Evolutionary conservation across 2,797 vertebrate species (phyloP).

Genomic region (Myotis daubentonii): DNA sequence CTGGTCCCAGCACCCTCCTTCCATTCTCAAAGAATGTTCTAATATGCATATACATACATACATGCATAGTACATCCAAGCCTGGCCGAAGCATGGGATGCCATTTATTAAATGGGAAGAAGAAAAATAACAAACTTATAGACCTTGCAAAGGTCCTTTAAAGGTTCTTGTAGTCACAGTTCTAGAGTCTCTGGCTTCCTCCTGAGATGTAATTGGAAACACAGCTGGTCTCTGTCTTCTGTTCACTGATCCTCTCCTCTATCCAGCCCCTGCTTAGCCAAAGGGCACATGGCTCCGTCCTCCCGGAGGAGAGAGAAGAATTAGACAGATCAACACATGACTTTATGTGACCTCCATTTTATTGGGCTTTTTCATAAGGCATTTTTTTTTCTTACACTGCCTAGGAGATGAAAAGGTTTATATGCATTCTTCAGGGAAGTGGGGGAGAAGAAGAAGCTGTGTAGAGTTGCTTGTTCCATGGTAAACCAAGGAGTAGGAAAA

Average conservation of each 20-base stretch:
- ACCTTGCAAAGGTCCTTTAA: constrained; percentile 53
- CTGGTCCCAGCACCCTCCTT: not conserved
- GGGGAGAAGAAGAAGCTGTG: not conserved
- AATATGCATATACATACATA: not conserved
- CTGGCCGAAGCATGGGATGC: not conserved
- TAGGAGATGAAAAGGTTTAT: not conserved
- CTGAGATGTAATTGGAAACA: constrained; percentile 68
- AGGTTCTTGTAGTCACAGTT: not conserved
- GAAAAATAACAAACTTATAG: not conserved
- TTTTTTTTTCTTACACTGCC: not conserved
- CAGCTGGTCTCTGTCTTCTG: constrained; percentile 51
- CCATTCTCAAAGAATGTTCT: not conserved
- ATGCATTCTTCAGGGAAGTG: not conserved
- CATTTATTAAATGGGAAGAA: not conserved
- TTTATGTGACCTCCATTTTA: constrained; percentile 16
- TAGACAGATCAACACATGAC: not conserved
- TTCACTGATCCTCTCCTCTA: constrained; percentile 42
- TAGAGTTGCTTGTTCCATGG: not conserved
- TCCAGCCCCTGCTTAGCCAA: constrained; percentile 6
- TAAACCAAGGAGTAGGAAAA: not conserved
- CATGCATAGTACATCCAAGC: not conserved
- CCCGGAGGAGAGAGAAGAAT: not conserved
- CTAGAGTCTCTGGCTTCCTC: constrained; percentile 53
- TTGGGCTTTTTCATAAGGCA: not conserved
- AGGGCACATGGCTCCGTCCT: not conserved